These are phyloP conservation scores for Orchesellides sinensis DNA, from an alignment of 2,888 invertebrate species.

Conservation along the genomic window DNA sequence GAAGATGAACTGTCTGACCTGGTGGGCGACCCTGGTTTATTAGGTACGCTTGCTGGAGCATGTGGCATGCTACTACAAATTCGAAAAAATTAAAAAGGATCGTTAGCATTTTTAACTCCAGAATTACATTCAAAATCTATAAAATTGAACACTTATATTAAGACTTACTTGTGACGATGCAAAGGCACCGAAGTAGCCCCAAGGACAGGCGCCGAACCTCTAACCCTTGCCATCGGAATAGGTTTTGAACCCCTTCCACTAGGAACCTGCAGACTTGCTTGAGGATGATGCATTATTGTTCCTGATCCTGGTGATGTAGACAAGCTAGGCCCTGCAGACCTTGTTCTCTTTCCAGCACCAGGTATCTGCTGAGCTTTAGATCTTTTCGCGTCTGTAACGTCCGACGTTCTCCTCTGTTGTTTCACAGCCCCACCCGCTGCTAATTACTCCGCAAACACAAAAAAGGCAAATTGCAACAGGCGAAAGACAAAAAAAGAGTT, in stretches of 20 bases:
- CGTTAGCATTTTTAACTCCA: not conserved
- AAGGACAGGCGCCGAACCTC: conserved; percentile 72
- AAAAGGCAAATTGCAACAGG: too few species aligned
- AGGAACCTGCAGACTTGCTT: conserved; percentile 31
- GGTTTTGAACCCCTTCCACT: conserved; percentile 49
- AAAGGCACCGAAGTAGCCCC: conserved; percentile 62
- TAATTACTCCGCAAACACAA: too few species aligned
- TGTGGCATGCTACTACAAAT: conserved; percentile 66
- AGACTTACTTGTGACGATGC: conserved; percentile 64
- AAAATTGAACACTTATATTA: not conserved
- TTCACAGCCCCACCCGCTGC: conserved; percentile 30
- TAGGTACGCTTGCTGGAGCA: conserved; percentile 65
- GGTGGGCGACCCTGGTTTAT: conserved; percentile 53
- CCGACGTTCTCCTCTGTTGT: conserved; percentile 63
- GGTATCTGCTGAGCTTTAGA: conserved; percentile 35
- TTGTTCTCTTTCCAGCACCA: conserved; percentile 51
- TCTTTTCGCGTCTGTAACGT: conserved; percentile 49
- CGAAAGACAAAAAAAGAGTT: not conserved
- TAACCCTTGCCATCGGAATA: conserved; percentile 63
- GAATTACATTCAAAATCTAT: too few species aligned
- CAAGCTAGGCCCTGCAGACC: conserved; percentile 71
- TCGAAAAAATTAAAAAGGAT: conserved; percentile 28
- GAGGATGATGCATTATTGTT: conserved; percentile 28
- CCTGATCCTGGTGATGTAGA: conserved; percentile 70
- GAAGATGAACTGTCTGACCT: conserved; percentile 70